Evolutionary conservation across 2,113 vertebrate genomes (phyloP), one percentile per base, ranked within the genome.

Genomic region (Megalops atlanticus): DNA sequence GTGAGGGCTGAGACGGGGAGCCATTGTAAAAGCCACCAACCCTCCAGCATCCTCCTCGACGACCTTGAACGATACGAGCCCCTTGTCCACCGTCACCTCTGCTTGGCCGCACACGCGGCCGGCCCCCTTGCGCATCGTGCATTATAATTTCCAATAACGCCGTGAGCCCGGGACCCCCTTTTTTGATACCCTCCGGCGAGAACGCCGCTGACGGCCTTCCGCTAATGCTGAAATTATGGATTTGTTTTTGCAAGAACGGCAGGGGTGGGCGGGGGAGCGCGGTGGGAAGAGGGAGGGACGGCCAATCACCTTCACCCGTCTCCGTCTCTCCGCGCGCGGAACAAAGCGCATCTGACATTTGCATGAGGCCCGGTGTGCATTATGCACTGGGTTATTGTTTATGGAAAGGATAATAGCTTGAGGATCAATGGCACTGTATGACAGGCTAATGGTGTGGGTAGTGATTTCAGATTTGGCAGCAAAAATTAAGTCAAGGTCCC

Each of bases 171-270:
- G 58, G n/a, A n/a, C 77, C 75, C 54, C 41, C 64, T 33, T 71
- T 81, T 77, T 72, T 71, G 76, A 69, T 71, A 77, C 69, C 58
- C 74, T 33, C 58, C 40, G 52, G 58, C 75, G n/a, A 31, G 41
- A 77, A 21, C 54, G 75, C 47, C 5, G 18, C n/a, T 27, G 35
- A 4, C 27, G 21, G 40, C 64, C 47, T 47, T 41, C 38, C 16
- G 24, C 33, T 82, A 82, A 77, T 58, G 58, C 72, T 52, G 35
- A 24, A 18, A 39, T 3, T 77, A 76, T 80, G 33, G 78, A 80
- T 77, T 77, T 54, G 41, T 70, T 77, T 38, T 33, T 79, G 27
- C 36, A 21, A 40, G 36, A 8, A 16, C 15, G 35, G 71, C 21
- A 43, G 38, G 24, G n/a, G 39, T 27, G 39, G 27, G n/a, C 40